Evolutionary conservation across 2,113 vertebrate genomes (phyloP), one percentile per base, ranked within the genome.

Genomic region (Nannobrachium achirus): DNA sequence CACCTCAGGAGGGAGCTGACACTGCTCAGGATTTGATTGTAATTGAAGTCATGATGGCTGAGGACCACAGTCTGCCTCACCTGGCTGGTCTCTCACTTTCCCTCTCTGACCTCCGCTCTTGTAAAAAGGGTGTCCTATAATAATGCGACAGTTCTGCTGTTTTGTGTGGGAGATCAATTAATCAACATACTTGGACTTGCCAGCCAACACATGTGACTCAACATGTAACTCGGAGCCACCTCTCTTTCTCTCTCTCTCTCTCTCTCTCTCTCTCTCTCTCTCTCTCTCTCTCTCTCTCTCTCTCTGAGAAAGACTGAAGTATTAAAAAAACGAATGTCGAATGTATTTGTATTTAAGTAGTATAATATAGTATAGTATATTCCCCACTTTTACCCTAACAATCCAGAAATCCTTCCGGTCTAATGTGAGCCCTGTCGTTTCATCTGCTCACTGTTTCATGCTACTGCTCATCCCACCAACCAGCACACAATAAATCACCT

Each of bases 1-100:
- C 7, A 65, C 90, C 91, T 91, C 87, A 82, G 83, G 91, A 80
- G 87, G 89, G 91, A 86, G 91, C 88, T 89, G 87, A 81, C 82
- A 88, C 86, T 72, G 83, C 83, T 85, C 69, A 74, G 2, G 80
- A 82, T 63, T 57, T 61, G 63, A 65, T 56, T 61, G 2, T 71
- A 11, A 66, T 68, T 63, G 53, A 55, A 69, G 66, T 56, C 46
- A 48, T 56, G 60, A 56, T 56, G 60, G 56, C 56, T 20, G 44
- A 61, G 8, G 15, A 44, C 20, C 51, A 50, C 77, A 76, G 68
- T 19, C 67, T 74, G 48, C 56, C 64, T 80, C 82, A 78, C 76
- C 82, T 83, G 73, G 71, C 75, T 33, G 59, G 3, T 45, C 4
- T 46, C 2, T 13, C 13, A 6, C 33, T 3, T 57, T 18, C 6